Evolutionary conservation across 2,888 invertebrate species (phyloP), one percentile per base, ranked within the genome.

Genomic region (Melitaea athalia): DNA sequence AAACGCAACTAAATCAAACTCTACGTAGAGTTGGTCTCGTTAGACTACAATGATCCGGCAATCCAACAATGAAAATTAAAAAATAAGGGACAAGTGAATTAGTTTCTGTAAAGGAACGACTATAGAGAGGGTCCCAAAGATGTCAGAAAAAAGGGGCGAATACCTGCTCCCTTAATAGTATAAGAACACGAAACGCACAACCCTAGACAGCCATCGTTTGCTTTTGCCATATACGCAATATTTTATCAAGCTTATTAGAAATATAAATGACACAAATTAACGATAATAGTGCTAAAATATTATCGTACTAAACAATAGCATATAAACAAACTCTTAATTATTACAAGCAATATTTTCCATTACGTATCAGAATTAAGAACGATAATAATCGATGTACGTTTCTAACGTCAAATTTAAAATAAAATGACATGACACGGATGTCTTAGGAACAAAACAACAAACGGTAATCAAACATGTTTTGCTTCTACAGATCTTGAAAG

Each of bases 371-470:
- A 42, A 12, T 47, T 15, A 63, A 15, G 45, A 59, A n/a, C 24
- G 24, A 24, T n/a, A 50, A 6, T 67, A 10, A 64, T 15, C 2
- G 49, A 61, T 38, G 50, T 31, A 61, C 43, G 11, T 24, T 24
- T 47, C 31, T 65, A 47, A 55, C 68, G 62, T 61, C 65, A 63
- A 67, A 70, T 68, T 63, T 64, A 68, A 69, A 70, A 75, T 64
- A 74, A 71, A 64, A 70, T 69, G 55, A 70, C 63, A 70, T 84
- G 76, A 88, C 86, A 86, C 89, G 88, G 88, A 88, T 89, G 87
- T 88, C 88, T 87, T 85, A 82, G 86, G 79, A 89, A 88, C 89
- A 88, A 87, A 90, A 91, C 87, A 90, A 90, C 88, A 88, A 89
- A 87, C 84, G 81, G 83, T 84, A 87, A 88, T 85, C 85, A 86